A percentile compares a stretch with the other conserved stretches of the same genome.
phyloP scores from a whole-genome alignment of 1,140 invertebrate genomes.

The Chrysomallon squamiferum region DNA sequence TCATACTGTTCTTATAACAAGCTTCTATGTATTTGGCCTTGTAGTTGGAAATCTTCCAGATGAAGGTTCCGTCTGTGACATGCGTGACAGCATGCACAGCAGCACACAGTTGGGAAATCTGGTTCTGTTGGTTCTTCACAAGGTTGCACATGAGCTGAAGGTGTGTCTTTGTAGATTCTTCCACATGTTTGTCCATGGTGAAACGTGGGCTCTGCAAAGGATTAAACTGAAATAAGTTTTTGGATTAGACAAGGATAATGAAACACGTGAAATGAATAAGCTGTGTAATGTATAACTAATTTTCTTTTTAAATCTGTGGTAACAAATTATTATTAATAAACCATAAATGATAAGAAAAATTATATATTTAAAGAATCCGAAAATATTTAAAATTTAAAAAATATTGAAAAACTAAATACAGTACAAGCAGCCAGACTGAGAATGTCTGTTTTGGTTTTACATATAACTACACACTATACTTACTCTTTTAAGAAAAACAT shows the following conservation, averaged over 20 bases:
- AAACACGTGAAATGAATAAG: not conserved
- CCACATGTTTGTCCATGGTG: slow-evolving; percentile 83
- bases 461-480: too few relatives aligned
- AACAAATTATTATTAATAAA: too few relatives aligned
- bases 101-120: slow-evolving; percentile 78
- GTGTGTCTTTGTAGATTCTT: slow-evolving; percentile 82
- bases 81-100: slow-evolving; percentile 71
- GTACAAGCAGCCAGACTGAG: too few relatives aligned
- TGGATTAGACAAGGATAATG: not conserved
- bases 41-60: slow-evolving; percentile 92
- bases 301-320: too few relatives aligned
- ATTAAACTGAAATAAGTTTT: slow-evolving; percentile 10
- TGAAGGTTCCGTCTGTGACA: slow-evolving; percentile 74
- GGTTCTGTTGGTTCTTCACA: slow-evolving; percentile 84
- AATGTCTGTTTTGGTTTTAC: too few relatives aligned
- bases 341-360: too few relatives aligned
- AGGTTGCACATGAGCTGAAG: slow-evolving; percentile 83
- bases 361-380: too few relatives aligned
- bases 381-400: too few relatives aligned
- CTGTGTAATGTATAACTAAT: too few relatives aligned
- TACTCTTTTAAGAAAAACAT: too few relatives aligned
- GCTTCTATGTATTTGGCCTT: slow-evolving; percentile 86
- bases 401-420: too few relatives aligned
- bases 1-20: slow-evolving; percentile 74
- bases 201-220: slow-evolving; percentile 66